A percentile compares a stretch with the other conserved stretches of the same genome.
These are phyloP conservation scores for Hydrolagus colliei DNA, from an alignment of 2,797 vertebrate species.

Conservation along the genomic window DNA sequence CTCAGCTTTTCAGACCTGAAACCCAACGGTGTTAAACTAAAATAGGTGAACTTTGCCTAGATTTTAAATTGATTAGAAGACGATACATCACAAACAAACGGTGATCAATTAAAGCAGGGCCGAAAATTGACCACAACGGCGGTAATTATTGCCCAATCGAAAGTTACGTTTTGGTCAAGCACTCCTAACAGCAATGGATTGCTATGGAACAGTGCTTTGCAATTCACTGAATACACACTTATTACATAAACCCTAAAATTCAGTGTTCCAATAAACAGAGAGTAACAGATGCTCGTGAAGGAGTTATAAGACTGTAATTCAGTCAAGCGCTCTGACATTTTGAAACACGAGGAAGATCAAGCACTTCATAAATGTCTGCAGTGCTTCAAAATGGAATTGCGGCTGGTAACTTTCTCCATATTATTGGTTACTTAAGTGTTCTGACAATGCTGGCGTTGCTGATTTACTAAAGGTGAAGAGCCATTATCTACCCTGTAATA, in stretches of 20 bases:
- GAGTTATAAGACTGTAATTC: constrained; percentile 14
- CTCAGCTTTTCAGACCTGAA: background rate
- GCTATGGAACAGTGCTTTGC: background rate
- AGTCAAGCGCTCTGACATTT: constrained; percentile 11
- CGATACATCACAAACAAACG: background rate
- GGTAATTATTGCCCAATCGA: background rate
- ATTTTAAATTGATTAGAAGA: background rate
- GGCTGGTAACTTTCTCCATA: background rate
- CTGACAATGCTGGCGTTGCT: background rate
- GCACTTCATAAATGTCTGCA: background rate
- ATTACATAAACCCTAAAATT: constrained; percentile 13
- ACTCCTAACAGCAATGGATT: background rate
- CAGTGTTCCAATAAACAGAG: constrained; percentile 26
- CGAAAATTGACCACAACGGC: background rate
- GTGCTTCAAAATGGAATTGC: background rate
- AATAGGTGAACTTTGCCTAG: background rate
- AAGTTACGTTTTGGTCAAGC: background rate
- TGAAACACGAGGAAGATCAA: background rate
- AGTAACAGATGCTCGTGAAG: constrained; percentile 21
- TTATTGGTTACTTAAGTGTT: background rate
- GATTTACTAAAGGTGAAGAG: background rate
- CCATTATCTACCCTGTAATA: background rate
- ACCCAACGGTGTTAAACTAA: background rate
- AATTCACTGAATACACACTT: constrained; percentile 10
- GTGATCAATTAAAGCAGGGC: background rate